These are phyloP conservation scores for Nemoura dubitans DNA, from an alignment of 2,888 invertebrate genomes.

Conservation along the genomic window DNA sequence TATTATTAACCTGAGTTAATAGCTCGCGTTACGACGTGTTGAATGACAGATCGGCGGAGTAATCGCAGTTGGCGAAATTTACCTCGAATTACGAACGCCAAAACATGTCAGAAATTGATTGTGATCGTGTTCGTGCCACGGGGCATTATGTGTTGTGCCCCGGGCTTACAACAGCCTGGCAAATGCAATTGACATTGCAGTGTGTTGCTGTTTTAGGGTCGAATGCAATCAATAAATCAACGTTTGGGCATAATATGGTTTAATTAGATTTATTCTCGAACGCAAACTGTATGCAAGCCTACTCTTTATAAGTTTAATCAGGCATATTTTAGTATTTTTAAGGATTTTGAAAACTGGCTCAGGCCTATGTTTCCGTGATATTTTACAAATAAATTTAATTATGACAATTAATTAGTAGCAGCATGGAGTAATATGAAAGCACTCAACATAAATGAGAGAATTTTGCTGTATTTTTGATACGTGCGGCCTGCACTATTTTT, in stretches of 20 bases:
- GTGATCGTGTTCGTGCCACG: not conserved
- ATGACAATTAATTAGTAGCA: too few relatives aligned
- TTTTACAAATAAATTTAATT: too few relatives aligned
- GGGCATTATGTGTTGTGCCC: not conserved
- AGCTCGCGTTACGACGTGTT: not conserved
- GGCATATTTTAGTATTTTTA: too few relatives aligned
- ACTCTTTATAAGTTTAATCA: too few relatives aligned
- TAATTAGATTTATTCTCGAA: not conserved
- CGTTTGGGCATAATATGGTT: not conserved
- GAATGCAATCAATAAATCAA: not conserved
- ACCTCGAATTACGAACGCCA: not conserved
- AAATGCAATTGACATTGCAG: not conserved
- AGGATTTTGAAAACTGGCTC: too few relatives aligned
- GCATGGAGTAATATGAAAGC: too few relatives aligned
- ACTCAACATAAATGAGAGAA: too few relatives aligned
- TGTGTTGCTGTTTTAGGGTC: not conserved
- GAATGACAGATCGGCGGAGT: not conserved
- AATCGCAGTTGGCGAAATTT: not conserved
- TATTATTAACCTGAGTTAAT: constrained; percentile 2
- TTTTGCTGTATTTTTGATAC: too few relatives aligned
- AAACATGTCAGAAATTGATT: not conserved
- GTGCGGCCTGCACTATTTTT: too few relatives aligned
- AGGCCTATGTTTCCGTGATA: too few relatives aligned
- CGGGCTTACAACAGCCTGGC: not conserved
- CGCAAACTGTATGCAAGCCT: too few relatives aligned